phyloP scores from a whole-genome alignment of 1,140 invertebrate species.

The Penaeus indicus region DNA sequence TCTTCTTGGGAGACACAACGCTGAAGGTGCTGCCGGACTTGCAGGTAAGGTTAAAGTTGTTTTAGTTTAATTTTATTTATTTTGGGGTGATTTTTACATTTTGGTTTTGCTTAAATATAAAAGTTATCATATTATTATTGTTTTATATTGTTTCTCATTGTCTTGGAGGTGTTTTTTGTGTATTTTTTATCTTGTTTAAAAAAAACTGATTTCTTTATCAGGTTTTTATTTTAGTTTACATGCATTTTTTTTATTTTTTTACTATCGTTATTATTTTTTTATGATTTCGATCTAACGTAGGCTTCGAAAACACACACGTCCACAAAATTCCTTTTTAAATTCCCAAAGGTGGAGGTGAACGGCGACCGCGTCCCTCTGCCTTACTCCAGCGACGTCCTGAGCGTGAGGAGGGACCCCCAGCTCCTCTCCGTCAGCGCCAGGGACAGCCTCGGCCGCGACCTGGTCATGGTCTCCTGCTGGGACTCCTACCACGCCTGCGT shows the following conservation, averaged over 20 bases:
- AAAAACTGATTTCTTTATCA: no score
- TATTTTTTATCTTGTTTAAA: no score
- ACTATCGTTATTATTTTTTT: no score
- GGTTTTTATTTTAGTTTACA: no score
- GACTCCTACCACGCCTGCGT: constrained; percentile 20
- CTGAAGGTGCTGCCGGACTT: constrained; percentile 25
- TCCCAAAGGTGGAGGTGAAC: constrained; percentile 29
- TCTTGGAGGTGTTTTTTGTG: no score
- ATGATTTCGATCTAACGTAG: no score
- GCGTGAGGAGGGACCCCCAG: constrained; percentile 12
- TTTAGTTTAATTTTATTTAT: neutral
- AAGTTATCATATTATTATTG: no score
- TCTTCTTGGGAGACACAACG: constrained; percentile 1
- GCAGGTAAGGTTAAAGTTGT: neutral
- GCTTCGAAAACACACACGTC: no score
- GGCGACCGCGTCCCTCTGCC: constrained; percentile 1
- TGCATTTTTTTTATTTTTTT: no score
- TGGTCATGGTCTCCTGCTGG: constrained; percentile 31
- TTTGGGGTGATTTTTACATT: neutral
- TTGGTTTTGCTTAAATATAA: neutral
- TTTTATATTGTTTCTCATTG: no score
- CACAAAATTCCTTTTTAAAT: no score
- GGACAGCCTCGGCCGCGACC: neutral
- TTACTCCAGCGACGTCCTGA: constrained; percentile 12
- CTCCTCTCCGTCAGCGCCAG: neutral